A percentile compares a stretch with the other conserved stretches of the same genome.
Evolutionary conservation across 2,113 vertebrate genomes (phyloP).

Genomic region (Collichthys lucidus): DNA sequence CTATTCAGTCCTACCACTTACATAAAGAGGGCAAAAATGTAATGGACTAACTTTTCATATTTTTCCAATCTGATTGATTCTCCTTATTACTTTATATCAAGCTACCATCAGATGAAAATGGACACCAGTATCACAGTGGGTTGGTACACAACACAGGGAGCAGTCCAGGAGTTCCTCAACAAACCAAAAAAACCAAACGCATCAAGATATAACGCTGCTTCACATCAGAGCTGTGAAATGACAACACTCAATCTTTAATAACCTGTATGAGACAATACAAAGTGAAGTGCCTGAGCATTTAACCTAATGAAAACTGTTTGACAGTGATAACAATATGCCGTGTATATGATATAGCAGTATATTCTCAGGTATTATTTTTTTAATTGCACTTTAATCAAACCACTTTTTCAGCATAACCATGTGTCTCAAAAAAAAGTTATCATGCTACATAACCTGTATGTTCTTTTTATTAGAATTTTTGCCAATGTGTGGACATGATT

Average conservation of each 20-base stretch:
- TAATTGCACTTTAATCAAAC: background rate
- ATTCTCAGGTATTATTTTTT: constrained; percentile 22
- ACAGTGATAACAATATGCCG: background rate
- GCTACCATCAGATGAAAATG: constrained; percentile 63
- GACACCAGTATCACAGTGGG: constrained; percentile 34
- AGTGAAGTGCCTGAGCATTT: constrained; percentile 2
- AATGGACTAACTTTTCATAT: background rate
- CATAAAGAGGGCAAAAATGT: background rate
- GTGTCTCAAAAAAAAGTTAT: background rate
- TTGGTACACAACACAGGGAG: constrained; percentile 71
- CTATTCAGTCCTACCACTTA: background rate
- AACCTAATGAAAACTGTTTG: constrained; percentile 1
- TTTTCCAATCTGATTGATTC: constrained; percentile 1
- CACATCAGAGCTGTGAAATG: background rate
- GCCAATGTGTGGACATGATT: background rate
- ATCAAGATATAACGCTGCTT: constrained; percentile 82
- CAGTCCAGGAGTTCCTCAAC: constrained; percentile 49
- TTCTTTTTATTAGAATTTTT: background rate
- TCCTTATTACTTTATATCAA: constrained; percentile 44
- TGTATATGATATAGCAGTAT: background rate
- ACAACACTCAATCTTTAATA: background rate
- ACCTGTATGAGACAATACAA: background rate
- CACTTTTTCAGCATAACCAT: background rate
- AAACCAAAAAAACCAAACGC: constrained; percentile 80
- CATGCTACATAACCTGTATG: background rate